These are phyloP conservation scores for Solenopsis invicta DNA, from an alignment of 1,140 invertebrate genomes.

Conservation along the genomic window DNA sequence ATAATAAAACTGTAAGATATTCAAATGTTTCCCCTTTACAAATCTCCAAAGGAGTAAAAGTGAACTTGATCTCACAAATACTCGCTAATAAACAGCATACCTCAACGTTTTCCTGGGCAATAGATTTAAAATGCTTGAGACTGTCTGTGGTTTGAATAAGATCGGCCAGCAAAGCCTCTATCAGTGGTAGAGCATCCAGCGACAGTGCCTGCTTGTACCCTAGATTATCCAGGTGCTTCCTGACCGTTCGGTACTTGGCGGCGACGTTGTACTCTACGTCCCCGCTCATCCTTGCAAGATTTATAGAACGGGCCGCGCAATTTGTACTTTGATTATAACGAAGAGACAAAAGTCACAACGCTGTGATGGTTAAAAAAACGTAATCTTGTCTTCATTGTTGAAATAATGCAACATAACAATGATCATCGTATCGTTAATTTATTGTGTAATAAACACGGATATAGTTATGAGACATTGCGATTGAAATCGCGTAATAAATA, in stretches of 20 bases:
- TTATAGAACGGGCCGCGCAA: neutral
- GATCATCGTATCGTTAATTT: neutral
- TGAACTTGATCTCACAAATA: conserved; percentile 5
- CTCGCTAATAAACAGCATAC: conserved; percentile 78
- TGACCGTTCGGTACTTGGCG: conserved; percentile 86
- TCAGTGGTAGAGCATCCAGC: conserved; percentile 91
- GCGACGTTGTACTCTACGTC: conserved; percentile 81
- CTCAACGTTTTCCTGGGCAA: conserved; percentile 89
- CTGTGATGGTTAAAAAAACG: neutral
- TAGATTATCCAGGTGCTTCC: conserved; percentile 90
- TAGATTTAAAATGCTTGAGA: conserved; percentile 92
- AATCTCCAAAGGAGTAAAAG: neutral
- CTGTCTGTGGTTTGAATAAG: conserved; percentile 93
- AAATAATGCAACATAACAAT: neutral
- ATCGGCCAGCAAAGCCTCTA: conserved; percentile 92
- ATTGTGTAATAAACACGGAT: neutral
- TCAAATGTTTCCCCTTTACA: conserved; percentile 29
- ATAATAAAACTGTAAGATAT: neutral
- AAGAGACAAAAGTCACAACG: neutral
- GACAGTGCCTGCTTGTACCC: conserved; percentile 92
- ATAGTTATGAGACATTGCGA: neutral
- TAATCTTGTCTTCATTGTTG: conserved; percentile 21
- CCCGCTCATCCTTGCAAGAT: conserved; percentile 71
- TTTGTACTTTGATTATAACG: conserved; percentile 19
- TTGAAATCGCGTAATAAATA: neutral